A percentile compares a stretch with the other conserved stretches of the same genome.
These are phyloP conservation scores for Ditula angustiorana DNA, from an alignment of 2,888 invertebrate genomes.

Conservation along the genomic window DNA sequence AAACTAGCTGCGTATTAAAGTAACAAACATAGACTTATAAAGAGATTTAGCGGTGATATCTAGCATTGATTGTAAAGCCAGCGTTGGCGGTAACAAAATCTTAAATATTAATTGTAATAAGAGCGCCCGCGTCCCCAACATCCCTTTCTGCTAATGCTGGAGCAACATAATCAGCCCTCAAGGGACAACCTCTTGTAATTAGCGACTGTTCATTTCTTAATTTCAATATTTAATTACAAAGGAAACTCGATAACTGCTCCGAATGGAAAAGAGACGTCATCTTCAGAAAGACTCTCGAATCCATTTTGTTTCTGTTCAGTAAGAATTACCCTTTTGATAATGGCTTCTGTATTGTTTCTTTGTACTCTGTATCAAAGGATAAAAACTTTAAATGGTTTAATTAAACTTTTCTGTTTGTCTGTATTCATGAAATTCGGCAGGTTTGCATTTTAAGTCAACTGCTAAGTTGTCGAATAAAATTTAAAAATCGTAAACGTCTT, in stretches of 20 bases:
- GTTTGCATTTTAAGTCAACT: background rate
- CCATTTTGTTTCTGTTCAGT: slow-evolving; percentile 77
- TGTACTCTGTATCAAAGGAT: slow-evolving; percentile 71
- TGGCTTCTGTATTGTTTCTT: slow-evolving; percentile 73
- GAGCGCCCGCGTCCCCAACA: slow-evolving; percentile 62
- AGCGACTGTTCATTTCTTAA: slow-evolving; percentile 87
- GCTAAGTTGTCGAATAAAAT: slow-evolving; percentile 6
- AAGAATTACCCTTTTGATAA: slow-evolving; percentile 62
- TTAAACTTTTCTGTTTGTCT: slow-evolving; percentile 18
- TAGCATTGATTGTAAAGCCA: slow-evolving; percentile 33
- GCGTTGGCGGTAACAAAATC: slow-evolving; percentile 63
- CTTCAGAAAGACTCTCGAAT: slow-evolving; percentile 78
- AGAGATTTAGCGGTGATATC: slow-evolving; percentile 7
- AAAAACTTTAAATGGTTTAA: slow-evolving; percentile 52
- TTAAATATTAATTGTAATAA: slow-evolving; percentile 80
- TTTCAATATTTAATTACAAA: slow-evolving; percentile 87
- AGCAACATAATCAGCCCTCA: slow-evolving; percentile 81
- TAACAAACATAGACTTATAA: background rate
- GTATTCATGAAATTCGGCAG: background rate
- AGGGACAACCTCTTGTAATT: slow-evolving; percentile 86
- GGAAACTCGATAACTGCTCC: slow-evolving; percentile 83
- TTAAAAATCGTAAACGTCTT: slow-evolving; percentile 38
- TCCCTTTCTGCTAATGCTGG: slow-evolving; percentile 79
- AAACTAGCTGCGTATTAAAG: slow-evolving; percentile 1
- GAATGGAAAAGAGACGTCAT: slow-evolving; percentile 81